phyloP scores from a whole-genome alignment of 2,113 vertebrate species.

The Numida meleagris region DNA sequence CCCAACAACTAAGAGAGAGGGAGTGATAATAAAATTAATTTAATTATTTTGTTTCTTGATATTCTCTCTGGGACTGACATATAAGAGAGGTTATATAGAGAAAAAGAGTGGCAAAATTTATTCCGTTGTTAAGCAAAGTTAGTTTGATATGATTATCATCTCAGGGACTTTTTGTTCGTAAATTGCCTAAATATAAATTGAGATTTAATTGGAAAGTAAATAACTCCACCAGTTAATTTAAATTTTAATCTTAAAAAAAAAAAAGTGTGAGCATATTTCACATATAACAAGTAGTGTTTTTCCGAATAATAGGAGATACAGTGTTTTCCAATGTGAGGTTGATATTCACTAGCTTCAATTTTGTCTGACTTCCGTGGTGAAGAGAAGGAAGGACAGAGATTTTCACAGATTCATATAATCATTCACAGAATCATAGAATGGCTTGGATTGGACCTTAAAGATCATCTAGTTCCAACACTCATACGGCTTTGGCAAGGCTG shows the following conservation, averaged over 20 bases:
- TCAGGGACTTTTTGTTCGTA: background rate
- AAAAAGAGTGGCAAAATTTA: constrained; percentile 8
- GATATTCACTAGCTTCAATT: background rate
- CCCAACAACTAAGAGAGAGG: background rate
- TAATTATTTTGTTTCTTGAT: constrained; percentile 1
- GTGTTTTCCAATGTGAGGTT: background rate
- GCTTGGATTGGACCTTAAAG: too few species aligned
- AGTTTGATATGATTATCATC: background rate
- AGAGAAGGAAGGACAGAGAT: background rate
- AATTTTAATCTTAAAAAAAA: background rate
- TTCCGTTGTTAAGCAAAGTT: constrained; percentile 7
- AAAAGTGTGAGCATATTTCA: background rate
- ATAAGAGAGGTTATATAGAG: background rate
- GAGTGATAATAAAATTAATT: background rate
- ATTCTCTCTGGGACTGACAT: background rate
- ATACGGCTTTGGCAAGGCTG: too few species aligned
- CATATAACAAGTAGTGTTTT: background rate
- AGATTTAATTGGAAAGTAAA: background rate
- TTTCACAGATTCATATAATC: background rate
- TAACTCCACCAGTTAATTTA: background rate
- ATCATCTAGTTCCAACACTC: too few species aligned
- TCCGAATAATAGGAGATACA: background rate
- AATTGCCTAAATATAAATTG: background rate
- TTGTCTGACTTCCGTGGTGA: background rate
- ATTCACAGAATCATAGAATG: too few species aligned